Evolutionary conservation across 1,140 invertebrate genomes (phyloP).

Genomic region (Rhopalosiphum padi): DNA sequence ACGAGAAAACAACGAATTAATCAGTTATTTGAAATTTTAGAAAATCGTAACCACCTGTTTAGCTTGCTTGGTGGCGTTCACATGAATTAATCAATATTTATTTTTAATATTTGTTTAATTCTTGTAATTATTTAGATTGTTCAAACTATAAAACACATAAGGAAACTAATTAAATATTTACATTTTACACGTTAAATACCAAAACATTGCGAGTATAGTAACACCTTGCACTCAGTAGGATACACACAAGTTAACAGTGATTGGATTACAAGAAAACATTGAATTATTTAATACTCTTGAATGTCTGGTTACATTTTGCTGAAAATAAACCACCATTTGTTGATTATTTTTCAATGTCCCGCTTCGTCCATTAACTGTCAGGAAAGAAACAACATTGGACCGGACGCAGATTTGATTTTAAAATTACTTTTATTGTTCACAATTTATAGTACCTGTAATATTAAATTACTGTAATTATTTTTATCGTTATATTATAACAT

Average conservation of each 20-base stretch:
- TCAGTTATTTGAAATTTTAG: neutral
- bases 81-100: neutral
- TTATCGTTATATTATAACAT: neutral
- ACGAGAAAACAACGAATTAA: neutral
- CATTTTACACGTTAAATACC: neutral
- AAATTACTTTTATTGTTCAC: neutral
- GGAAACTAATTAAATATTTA: neutral
- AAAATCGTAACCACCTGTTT: neutral
- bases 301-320: neutral
- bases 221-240: neutral
- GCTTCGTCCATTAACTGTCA: neutral
- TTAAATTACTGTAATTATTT: neutral
- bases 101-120: neutral
- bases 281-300: conserved; percentile 4
- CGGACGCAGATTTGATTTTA: neutral
- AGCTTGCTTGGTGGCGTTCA: neutral
- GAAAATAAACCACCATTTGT: neutral
- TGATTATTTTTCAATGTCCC: neutral
- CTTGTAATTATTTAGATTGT: neutral
- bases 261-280: neutral
- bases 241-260: conserved; percentile 16
- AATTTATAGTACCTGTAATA: neutral
- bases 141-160: neutral
- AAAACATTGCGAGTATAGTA: neutral
- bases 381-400: neutral